Evolutionary conservation across 2,113 vertebrate genomes (phyloP).

Genomic region (Boulengeromyrus knoepffleri): DNA sequence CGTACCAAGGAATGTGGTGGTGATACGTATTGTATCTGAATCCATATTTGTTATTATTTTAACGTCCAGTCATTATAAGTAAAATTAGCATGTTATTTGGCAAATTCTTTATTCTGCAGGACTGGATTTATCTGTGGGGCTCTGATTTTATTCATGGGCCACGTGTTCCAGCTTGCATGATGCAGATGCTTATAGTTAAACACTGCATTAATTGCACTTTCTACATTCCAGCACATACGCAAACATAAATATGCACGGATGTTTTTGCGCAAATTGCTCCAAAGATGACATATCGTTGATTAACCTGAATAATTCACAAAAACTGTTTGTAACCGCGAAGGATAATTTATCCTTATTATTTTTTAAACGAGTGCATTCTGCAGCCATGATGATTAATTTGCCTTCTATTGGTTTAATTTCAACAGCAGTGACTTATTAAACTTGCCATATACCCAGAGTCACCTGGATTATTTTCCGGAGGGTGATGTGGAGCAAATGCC

Average conservation of each 20-base stretch:
- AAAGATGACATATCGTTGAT: neutral
- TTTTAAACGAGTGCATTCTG: conserved; percentile 42
- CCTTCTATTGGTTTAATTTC: conserved; percentile 50
- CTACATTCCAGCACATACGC: neutral
- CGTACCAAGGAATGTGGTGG: neutral
- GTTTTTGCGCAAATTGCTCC: neutral
- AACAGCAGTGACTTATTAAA: conserved; percentile 49
- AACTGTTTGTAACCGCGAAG: conserved; percentile 13
- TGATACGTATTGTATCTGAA: neutral
- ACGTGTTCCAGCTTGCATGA: neutral
- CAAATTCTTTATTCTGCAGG: neutral
- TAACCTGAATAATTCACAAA: conserved; percentile 10
- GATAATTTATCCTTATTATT: conserved; percentile 35
- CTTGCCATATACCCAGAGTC: conserved; percentile 36
- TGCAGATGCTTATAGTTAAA: neutral
- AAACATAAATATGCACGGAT: neutral
- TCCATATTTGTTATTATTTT: neutral
- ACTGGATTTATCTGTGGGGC: neutral
- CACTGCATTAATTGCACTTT: neutral
- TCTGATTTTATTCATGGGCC: neutral
- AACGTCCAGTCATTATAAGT: neutral
- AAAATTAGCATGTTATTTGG: neutral
- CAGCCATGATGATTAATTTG: conserved; percentile 54
- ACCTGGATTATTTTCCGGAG: conserved; percentile 40
- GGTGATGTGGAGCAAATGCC: conserved; percentile 36